Evolutionary conservation across 2,888 invertebrate genomes (phyloP).

Genomic region (Pogonocherus hispidulus): DNA sequence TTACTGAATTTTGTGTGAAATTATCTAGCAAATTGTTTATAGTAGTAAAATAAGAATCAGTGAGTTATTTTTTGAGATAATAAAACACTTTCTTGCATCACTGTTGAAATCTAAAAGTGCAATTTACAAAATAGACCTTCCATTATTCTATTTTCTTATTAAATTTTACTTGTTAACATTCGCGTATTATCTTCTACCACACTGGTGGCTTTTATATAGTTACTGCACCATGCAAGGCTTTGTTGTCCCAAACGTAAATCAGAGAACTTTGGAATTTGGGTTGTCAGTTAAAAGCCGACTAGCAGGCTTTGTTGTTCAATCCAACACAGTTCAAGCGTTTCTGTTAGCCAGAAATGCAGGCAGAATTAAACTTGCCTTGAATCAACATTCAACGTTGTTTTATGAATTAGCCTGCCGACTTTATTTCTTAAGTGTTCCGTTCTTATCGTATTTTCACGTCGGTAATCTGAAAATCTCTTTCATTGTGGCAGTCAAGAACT

Average conservation of each 20-base stretch:
- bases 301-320: constrained; percentile 26
- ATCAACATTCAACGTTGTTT: constrained; percentile 35
- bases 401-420: constrained; percentile 26
- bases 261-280: constrained; percentile 21
- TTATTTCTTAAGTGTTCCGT: constrained; percentile 8
- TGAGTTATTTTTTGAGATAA: no score
- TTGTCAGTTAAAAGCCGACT: constrained; percentile 22
- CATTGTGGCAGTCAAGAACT: no score
- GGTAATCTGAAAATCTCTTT: neutral
- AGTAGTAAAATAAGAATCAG: no score
- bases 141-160: no score
- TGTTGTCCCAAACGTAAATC: constrained; percentile 25
- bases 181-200: no score
- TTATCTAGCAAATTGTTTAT: no score
- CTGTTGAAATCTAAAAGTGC: no score
- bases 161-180: no score
- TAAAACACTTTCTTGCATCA: no score
- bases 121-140: no score
- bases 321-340: constrained; percentile 7
- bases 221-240: neutral
- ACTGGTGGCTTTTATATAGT: no score
- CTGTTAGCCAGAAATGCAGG: constrained; percentile 27
- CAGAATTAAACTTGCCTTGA: constrained; percentile 30
- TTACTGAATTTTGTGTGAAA: no score
- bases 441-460: neutral